These are phyloP conservation scores for Eupithecia subfuscata DNA, from an alignment of 2,888 invertebrate species.

Conservation along the genomic window DNA sequence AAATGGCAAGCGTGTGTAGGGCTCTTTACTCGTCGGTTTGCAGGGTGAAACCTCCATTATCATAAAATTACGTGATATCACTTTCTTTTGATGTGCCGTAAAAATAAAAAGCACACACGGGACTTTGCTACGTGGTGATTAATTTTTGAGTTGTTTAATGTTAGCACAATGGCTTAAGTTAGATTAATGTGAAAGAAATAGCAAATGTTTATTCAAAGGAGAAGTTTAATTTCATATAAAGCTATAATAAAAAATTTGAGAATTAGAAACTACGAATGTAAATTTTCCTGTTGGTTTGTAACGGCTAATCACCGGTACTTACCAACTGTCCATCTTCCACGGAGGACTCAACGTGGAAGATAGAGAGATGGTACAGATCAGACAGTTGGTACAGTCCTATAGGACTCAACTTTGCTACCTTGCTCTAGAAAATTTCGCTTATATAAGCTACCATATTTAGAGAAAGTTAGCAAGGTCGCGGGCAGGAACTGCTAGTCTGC, in stretches of 20 bases:
- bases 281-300: too few relatives aligned
- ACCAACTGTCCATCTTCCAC: too few relatives aligned
- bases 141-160: slow-evolving; percentile 26
- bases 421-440: too few relatives aligned
- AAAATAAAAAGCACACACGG: slow-evolving; percentile 44
- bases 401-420: too few relatives aligned
- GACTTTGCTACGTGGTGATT: slow-evolving; percentile 14
- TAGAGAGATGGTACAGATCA: too few relatives aligned
- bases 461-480: neutral
- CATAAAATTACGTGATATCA: slow-evolving; percentile 81
- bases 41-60: slow-evolving; percentile 74
- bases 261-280: too few relatives aligned
- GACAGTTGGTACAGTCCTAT: too few relatives aligned
- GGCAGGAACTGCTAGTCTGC: neutral
- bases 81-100: slow-evolving; percentile 82
- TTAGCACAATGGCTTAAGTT: neutral
- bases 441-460: neutral
- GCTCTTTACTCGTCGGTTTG: slow-evolving; percentile 58
- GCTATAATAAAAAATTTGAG: too few relatives aligned
- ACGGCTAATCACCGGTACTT: too few relatives aligned
- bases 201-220: neutral
- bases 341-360: too few relatives aligned
- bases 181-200: neutral
- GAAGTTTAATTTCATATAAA: neutral
- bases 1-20: slow-evolving; percentile 14